These are phyloP conservation scores for Coleophora deauratella DNA, from an alignment of 2,888 invertebrate species.

Conservation along the genomic window DNA sequence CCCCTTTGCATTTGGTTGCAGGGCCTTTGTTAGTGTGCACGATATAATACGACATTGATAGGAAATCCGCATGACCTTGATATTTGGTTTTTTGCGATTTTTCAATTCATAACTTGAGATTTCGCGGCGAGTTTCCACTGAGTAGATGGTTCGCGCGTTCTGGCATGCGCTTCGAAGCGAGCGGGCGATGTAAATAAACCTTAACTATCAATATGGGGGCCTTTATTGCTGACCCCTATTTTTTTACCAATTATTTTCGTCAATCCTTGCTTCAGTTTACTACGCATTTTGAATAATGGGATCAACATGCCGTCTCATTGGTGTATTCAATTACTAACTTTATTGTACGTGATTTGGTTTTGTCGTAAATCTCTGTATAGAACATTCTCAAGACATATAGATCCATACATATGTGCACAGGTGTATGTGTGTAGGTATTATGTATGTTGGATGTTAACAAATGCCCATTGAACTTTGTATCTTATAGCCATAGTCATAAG, in stretches of 20 bases:
- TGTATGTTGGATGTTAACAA: conserved; percentile 26
- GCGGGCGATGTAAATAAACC: conserved; percentile 70
- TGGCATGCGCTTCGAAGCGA: conserved; percentile 47
- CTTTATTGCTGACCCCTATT: conserved; percentile 56
- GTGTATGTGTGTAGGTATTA: conserved; percentile 46
- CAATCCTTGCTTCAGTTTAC: conserved; percentile 20
- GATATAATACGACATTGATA: conserved; percentile 72
- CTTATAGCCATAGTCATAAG: conserved; percentile 31
- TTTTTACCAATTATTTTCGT: conserved; percentile 30
- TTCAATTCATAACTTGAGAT: conserved; percentile 55
- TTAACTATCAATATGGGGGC: conserved; percentile 44
- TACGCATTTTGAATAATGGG: conserved; percentile 14
- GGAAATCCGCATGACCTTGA: conserved; percentile 74
- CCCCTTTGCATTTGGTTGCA: conserved; percentile 73
- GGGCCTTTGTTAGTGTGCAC: conserved; percentile 74
- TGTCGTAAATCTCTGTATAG: conserved; percentile 13
- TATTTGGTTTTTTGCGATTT: conserved; percentile 68
- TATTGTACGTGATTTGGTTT: conserved; percentile 2
- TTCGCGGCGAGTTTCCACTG: conserved; percentile 58
- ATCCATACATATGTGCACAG: conserved; percentile 41
- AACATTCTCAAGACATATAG: conserved; percentile 32
- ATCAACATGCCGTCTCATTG: background rate
- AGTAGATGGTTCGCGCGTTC: conserved; percentile 47
- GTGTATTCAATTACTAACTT: background rate
- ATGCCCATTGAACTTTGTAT: conserved; percentile 32